A percentile compares a stretch with the other conserved stretches of the same genome.
These are phyloP conservation scores for Cerastis leucographa DNA, from an alignment of 2,888 invertebrate genomes.

Conservation along the genomic window DNA sequence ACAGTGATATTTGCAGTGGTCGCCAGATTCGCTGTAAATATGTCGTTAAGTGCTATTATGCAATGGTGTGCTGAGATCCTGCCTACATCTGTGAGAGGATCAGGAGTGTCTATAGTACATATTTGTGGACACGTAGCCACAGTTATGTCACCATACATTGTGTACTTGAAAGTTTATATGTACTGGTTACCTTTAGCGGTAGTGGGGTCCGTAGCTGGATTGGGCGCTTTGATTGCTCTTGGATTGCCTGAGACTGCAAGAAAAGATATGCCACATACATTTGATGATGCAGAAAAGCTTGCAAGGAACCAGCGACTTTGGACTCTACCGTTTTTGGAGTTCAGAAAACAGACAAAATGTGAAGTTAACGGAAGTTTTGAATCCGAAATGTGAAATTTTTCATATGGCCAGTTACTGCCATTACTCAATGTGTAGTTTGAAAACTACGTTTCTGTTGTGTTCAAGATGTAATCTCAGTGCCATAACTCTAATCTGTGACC, in stretches of 20 bases:
- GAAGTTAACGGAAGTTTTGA: constrained; percentile 51
- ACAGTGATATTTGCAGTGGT: constrained; percentile 77
- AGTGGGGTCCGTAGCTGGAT: constrained; percentile 41
- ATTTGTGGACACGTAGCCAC: constrained; percentile 78
- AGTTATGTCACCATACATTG: constrained; percentile 75
- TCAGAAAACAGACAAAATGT: constrained; percentile 44
- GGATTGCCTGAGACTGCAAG: constrained; percentile 71
- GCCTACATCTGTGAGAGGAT: constrained; percentile 78
- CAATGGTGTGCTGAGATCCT: constrained; percentile 82
- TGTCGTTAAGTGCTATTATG: constrained; percentile 73
- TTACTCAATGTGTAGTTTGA: neutral
- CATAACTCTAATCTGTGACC: neutral
- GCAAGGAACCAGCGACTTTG: constrained; percentile 62
- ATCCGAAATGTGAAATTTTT: constrained; percentile 31
- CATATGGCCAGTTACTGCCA: neutral
- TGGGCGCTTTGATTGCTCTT: constrained; percentile 59
- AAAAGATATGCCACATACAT: constrained; percentile 70
- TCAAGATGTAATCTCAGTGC: neutral
- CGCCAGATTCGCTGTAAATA: constrained; percentile 79
- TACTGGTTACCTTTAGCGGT: constrained; percentile 61
- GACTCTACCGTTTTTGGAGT: constrained; percentile 62
- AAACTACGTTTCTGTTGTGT: neutral
- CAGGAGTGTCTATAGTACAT: constrained; percentile 77
- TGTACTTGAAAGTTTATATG: constrained; percentile 55
- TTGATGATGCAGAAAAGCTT: constrained; percentile 60